Conservation (phyloP, 2,113 vertebrate species). For the Eudorcas thomsonii region DNA sequence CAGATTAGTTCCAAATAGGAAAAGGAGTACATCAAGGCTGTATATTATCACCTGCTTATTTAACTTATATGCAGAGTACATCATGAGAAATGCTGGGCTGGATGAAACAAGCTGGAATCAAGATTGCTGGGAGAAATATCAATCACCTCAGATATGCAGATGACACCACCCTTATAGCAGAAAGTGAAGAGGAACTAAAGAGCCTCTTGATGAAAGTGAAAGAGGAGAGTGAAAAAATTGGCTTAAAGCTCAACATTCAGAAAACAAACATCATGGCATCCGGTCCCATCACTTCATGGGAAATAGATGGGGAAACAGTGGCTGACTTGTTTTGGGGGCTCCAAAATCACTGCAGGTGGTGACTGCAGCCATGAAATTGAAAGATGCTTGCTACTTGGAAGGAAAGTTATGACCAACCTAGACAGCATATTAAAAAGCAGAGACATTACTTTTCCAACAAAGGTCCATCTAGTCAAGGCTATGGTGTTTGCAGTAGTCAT, state of each 20-base stretch:
- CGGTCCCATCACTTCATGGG: background rate
- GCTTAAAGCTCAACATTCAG: background rate
- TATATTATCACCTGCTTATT: background rate
- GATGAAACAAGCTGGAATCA: background rate
- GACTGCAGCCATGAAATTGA: background rate
- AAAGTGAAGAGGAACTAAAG: background rate
- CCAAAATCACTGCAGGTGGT: background rate
- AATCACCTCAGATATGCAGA: background rate
- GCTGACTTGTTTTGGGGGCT: no score
- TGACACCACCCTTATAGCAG: background rate
- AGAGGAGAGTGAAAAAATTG: background rate
- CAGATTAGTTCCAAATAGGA: no score
- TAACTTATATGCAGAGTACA: background rate
- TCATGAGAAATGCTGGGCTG: background rate
- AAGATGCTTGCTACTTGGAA: rapidly evolving
- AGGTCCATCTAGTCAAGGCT: background rate
- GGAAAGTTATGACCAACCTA: background rate
- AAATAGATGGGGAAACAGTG: background rate
- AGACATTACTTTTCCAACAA: background rate
- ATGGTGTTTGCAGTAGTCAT: background rate
- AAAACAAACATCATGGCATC: background rate
- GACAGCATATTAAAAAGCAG: background rate
- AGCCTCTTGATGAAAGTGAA: background rate
- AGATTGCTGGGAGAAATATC: background rate
- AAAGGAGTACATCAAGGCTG: no score